A percentile compares a stretch with the other conserved stretches of the same genome.
These are phyloP conservation scores for Microctonus brassicae DNA, from an alignment of 2,888 invertebrate genomes.

Conservation along the genomic window DNA sequence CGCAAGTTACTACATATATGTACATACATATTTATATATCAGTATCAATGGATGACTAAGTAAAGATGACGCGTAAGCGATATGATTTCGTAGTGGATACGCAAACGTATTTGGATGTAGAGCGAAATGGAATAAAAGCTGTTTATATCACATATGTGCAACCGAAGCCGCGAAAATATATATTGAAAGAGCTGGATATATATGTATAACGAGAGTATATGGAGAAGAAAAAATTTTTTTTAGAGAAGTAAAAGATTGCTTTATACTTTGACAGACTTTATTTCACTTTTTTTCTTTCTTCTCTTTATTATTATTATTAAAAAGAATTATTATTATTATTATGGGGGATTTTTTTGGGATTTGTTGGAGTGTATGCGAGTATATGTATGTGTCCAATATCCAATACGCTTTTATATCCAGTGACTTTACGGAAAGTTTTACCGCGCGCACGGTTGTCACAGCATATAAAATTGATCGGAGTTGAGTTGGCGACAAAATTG, in stretches of 20 bases:
- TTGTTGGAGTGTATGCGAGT: neutral
- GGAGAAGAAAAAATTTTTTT: too few relatives aligned
- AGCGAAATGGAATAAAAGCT: too few relatives aligned
- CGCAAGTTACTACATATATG: too few relatives aligned
- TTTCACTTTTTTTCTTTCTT: neutral
- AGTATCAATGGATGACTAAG: neutral
- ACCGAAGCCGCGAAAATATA: too few relatives aligned
- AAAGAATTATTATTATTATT: too few relatives aligned
- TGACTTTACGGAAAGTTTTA: slow-evolving; percentile 10
- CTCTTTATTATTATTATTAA: neutral
- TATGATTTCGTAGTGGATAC: neutral
- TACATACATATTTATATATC: too few relatives aligned
- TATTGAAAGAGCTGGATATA: too few relatives aligned
- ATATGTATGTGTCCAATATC: neutral
- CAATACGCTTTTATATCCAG: neutral
- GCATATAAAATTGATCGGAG: slow-evolving; percentile 45
- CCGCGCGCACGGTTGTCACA: slow-evolving; percentile 38
- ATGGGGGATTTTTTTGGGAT: too few relatives aligned
- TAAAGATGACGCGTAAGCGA: neutral
- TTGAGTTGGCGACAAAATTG: slow-evolving; percentile 33
- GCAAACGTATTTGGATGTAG: too few relatives aligned
- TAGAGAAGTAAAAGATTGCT: neutral
- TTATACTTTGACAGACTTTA: neutral
- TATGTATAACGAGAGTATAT: too few relatives aligned
- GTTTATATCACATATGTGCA: too few relatives aligned